Evolutionary conservation across 2,113 vertebrate genomes (phyloP), one percentile per base, ranked within the genome.

Genomic region (Coptodon rendalli): DNA sequence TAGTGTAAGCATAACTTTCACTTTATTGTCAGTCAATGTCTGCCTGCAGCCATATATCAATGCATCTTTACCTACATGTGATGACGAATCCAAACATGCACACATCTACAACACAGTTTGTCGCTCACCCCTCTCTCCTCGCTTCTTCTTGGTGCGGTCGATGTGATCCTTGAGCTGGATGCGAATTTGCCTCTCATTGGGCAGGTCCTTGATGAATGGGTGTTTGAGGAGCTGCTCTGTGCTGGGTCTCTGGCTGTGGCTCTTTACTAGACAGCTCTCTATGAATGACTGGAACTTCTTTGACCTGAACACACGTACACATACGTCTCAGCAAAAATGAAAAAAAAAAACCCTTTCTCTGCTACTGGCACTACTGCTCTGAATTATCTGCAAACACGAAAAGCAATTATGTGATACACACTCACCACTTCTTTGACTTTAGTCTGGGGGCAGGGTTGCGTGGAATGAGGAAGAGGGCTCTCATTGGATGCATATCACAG

Each of bases 121-220:
- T 9, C 16, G 7, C 94, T 95, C 81, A 99, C 98, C 98, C 95
- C 97, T 98, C 94, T 99, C 98, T 9, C 98, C 98, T 88, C 98
- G 92, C 93, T 98, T 99, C 96, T 99, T 99, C 95, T 98, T 98
- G 45, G 98, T 99, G 90, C 98, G 97, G 80, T 99, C 99, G 6
- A 99, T 99, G 93, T 99, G 98, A 95, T 99, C 99, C 95, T 99
- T 99, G 89, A 99, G 98, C 95, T 99, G 98, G 92, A 98, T 99
- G 95, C 98, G 98, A 95, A 99, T 95, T 95, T 99, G 98, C 87
- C 98, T 97, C 66, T 99, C 98, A 2, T 98, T 99, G 87, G 97
- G 96, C 84, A 98, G 96, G 84, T 98, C 98, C 84, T 97, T 93
- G 92, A 99, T 98, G 92, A 99, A 99, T 0, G 98, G 97, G 22